A percentile compares a stretch with the other conserved stretches of the same genome.
Evolutionary conservation across 2,113 vertebrate genomes (phyloP).

Genomic region (Narcine bancroftii): DNA sequence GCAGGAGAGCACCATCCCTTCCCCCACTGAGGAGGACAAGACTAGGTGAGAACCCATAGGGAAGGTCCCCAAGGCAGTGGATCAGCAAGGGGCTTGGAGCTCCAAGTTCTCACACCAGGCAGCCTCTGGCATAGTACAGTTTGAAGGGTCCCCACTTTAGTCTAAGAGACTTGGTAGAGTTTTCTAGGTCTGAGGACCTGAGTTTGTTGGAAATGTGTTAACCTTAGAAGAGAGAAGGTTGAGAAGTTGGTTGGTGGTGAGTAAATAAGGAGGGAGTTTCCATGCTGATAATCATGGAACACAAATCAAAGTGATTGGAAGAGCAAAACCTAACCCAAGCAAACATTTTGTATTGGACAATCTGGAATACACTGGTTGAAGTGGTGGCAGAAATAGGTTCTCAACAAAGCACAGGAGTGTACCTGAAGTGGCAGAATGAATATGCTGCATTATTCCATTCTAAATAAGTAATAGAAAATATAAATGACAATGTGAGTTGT

Average conservation of each 20-base stretch:
- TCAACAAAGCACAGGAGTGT: not conserved
- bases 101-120: too few relatives aligned
- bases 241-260: not conserved
- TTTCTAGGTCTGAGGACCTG: not conserved
- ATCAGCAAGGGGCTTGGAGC: too few relatives aligned
- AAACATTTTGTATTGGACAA: not conserved
- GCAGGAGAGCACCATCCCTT: too few relatives aligned
- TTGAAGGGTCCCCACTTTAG: not conserved
- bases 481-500: not conserved
- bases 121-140: not conserved
- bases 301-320: not conserved
- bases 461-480: not conserved
- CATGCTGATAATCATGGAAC: not conserved
- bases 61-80: too few relatives aligned
- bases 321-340: not conserved
- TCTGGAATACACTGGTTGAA: not conserved
- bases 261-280: not conserved
- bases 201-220: not conserved
- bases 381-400: too few relatives aligned
- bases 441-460: not conserved
- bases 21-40: too few relatives aligned
- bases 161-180: not conserved
- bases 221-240: not conserved
- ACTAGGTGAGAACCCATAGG: too few relatives aligned
- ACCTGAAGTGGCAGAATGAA: not conserved